phyloP scores from a whole-genome alignment of 2,113 vertebrate species.

The Aleadryas rufinucha region DNA sequence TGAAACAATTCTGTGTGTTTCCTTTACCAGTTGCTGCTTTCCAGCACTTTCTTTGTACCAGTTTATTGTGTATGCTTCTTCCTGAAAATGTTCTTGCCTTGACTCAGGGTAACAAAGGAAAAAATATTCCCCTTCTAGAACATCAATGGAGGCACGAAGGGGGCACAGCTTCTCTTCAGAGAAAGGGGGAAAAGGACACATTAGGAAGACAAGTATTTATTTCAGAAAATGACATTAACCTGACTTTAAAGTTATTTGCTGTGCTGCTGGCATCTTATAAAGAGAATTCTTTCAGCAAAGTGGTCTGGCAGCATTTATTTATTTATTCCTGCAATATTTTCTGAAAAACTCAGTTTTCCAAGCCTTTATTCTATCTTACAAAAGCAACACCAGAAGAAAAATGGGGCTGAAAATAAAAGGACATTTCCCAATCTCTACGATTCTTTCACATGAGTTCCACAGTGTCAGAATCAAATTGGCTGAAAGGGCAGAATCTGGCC shows the following conservation, averaged over 20 bases:
- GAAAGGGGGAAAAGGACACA: background rate
- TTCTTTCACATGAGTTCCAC: background rate
- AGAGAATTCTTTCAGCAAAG: background rate
- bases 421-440: background rate
- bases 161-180: constrained; percentile 49
- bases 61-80: background rate
- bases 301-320: background rate
- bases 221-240: background rate
- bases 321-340: background rate
- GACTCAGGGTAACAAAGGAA: constrained; percentile 45
- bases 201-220: background rate
- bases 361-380: background rate
- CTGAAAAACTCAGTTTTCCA: background rate
- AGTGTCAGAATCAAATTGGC: background rate
- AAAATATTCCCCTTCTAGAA: constrained; percentile 72
- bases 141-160: background rate
- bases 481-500: background rate
- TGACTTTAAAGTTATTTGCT: background rate
- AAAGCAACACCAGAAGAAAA: background rate
- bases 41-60: constrained; percentile 60
- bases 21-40: background rate
- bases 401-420: background rate
- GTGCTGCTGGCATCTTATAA: background rate
- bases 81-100: background rate
- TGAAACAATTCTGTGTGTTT: constrained; percentile 38